phyloP scores from a whole-genome alignment of 2,888 invertebrate genomes.

The Pecten maximus region DNA sequence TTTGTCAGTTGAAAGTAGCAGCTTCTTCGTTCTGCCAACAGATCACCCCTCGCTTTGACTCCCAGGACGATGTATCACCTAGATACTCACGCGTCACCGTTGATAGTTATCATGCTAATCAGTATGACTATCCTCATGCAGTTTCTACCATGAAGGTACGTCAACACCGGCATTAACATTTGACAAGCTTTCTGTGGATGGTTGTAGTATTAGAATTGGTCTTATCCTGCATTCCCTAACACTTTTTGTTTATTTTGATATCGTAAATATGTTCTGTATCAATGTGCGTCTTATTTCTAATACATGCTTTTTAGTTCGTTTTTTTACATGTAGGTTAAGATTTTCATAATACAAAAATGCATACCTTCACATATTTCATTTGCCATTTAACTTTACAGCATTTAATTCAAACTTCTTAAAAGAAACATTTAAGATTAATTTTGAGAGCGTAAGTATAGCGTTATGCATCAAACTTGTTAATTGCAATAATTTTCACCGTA shows the following conservation, averaged over 20 bases:
- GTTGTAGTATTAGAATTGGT: background rate
- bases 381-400: no score
- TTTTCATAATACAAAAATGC: no score
- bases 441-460: no score
- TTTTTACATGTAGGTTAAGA: no score
- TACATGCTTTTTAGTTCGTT: background rate
- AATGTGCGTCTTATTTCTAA: background rate
- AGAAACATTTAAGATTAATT: no score
- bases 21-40: slow-evolving; percentile 20
- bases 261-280: background rate
- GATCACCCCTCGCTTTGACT: slow-evolving; percentile 4
- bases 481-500: no score
- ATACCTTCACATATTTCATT: no score
- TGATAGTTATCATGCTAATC: background rate
- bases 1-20: background rate
- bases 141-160: background rate
- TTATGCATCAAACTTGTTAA: no score
- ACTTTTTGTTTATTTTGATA: background rate
- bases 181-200: background rate
- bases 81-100: background rate
- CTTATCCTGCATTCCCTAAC: background rate
- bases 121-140: background rate
- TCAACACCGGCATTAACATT: background rate
- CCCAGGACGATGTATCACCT: background rate
- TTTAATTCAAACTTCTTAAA: no score